Base-by-base conservation (phyloP, 2,113 vertebrate genomes). In the Emydura subglobosa region DNA sequence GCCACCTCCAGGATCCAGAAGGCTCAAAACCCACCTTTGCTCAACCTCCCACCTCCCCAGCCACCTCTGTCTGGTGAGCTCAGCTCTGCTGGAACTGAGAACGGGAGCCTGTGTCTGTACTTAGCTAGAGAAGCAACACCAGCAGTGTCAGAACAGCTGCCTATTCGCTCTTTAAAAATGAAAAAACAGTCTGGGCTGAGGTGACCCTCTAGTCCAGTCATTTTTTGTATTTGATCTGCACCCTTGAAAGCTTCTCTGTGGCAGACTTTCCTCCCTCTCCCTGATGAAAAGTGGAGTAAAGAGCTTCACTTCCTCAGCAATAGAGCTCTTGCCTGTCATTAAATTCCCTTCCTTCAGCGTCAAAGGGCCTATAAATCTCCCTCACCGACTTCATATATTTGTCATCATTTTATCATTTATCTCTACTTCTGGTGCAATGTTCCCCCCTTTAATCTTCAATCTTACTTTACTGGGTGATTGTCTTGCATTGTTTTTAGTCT, bases 401-500 rank as follows among this genome's bases (percentile, higher is more conserved):
- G 24, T 65, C 83, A 92, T 86, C 47, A 72, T 61, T 87, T 83
- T 82, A 91, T 59, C 61, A 82, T 89, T 88, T 88, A 34, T 86
- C 78, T 78, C 91, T 21, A 82, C 13, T 90, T 82, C 34, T 88
- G 51, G 42, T 93, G 72, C 31, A 90, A 39, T 79, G 51, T 53
- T 14, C 82, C 19, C 74, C 29, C 6, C 12, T 95, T 55, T 79
- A 4, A 49, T 84, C 83, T 84, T 95, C 74, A 79, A 3, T n/a
- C 74, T 87, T 14, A 31, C 65, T 96, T 81, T 86, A 80, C 50
- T 84, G 78, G n/a, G 79, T 83, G 42, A 17, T 47, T 59, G 49
- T 51, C 74, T 96, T 81, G 76, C 44, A 61, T 82, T 90, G 16
- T 42, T 92, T 95, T 93, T 79, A 47, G 44, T 88, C 59, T 87